A percentile compares a stretch with the other conserved stretches of the same genome.
Conservation (phyloP, 2,797 vertebrate genomes). For the Novumbra hubbsi region DNA sequence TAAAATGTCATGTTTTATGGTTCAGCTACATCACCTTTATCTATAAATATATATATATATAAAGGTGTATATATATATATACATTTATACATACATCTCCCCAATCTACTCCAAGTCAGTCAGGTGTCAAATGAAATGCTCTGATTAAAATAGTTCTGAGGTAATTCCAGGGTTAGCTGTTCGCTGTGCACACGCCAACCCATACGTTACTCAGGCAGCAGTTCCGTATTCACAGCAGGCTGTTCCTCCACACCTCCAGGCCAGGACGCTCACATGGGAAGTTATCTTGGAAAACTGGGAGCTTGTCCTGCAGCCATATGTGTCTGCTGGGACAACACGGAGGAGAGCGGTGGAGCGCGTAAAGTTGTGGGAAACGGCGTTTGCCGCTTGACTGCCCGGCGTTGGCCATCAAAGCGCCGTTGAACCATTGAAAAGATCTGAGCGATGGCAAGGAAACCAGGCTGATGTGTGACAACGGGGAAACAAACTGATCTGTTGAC, state of each 20-base stretch:
- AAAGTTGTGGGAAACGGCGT: slow-evolving; percentile 73
- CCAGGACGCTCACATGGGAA: slow-evolving; percentile 76
- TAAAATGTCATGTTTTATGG: no score
- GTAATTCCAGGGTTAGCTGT: background rate
- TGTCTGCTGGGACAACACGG: slow-evolving; percentile 42
- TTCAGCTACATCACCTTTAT: no score
- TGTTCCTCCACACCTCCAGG: slow-evolving; percentile 42
- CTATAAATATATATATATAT: no score
- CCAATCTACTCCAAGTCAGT: background rate
- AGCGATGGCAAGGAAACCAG: slow-evolving; percentile 51
- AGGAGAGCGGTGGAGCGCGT: slow-evolving; percentile 62
- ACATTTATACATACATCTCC: background rate
- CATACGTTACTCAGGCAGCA: slow-evolving; percentile 33
- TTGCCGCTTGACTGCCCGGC: slow-evolving; percentile 68
- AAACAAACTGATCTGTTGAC: background rate
- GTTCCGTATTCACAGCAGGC: slow-evolving; percentile 28
- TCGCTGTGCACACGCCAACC: slow-evolving; percentile 16
- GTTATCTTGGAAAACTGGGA: slow-evolving; percentile 79
- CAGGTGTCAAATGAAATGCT: background rate
- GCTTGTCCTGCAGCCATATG: slow-evolving; percentile 75
- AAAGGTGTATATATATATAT: no score
- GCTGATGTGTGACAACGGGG: slow-evolving; percentile 23
- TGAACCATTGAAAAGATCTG: slow-evolving; percentile 57
- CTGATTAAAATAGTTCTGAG: background rate
- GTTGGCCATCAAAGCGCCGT: slow-evolving; percentile 63